phyloP scores from a whole-genome alignment of 2,888 invertebrate species.

The Antheraea yamamai region DNA sequence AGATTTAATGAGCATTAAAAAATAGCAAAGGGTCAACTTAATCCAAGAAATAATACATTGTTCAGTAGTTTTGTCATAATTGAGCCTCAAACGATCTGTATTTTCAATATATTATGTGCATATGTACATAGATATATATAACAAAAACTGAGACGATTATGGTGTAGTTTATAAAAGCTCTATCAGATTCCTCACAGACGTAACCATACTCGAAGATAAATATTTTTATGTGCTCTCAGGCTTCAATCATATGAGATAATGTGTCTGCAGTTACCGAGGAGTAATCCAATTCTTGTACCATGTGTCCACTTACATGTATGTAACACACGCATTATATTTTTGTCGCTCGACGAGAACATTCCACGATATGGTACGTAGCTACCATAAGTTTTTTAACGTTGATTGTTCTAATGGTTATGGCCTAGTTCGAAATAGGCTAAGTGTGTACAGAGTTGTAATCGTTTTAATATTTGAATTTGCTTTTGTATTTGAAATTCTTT shows the following conservation, averaged over 20 bases:
- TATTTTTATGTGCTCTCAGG: constrained; percentile 45
- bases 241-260: constrained; percentile 72
- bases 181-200: constrained; percentile 8
- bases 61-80: too few relatives aligned
- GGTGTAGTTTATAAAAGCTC: neutral
- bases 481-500: constrained; percentile 32
- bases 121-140: too few relatives aligned
- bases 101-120: too few relatives aligned
- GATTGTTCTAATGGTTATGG: constrained; percentile 71
- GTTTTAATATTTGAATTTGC: constrained; percentile 51
- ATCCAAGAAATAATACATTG: too few relatives aligned
- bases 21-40: too few relatives aligned
- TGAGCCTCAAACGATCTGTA: too few relatives aligned
- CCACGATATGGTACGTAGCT: constrained; percentile 36
- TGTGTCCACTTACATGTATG: constrained; percentile 52
- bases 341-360: constrained; percentile 38
- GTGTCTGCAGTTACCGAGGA: constrained; percentile 57
- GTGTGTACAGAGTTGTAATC: constrained; percentile 47
- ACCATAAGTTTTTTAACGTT: constrained; percentile 59
- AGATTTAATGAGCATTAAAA: too few relatives aligned
- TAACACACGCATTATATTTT: constrained; percentile 38
- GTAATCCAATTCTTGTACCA: constrained; percentile 67
- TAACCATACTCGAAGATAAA: constrained; percentile 16
- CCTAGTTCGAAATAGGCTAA: constrained; percentile 57
- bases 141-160: constrained; percentile 38